Conservation (phyloP, 2,113 vertebrate species). For the Trochalopteron elliotii region DNA sequence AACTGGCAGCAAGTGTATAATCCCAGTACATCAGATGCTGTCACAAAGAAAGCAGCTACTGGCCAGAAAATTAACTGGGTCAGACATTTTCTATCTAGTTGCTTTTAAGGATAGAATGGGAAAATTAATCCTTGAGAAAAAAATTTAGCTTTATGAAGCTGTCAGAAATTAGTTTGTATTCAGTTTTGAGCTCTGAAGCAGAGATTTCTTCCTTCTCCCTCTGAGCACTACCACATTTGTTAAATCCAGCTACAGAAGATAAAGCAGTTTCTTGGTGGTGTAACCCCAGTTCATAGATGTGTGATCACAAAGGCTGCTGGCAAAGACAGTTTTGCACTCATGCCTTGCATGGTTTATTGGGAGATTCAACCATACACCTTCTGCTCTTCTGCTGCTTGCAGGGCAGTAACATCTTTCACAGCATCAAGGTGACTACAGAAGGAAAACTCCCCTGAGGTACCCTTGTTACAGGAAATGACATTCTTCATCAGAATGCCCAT, state of each 20-base stretch:
- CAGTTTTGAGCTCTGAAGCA: not conserved
- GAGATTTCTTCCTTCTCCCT: not conserved
- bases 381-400: not conserved
- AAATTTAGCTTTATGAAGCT: not conserved
- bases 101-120: not conserved
- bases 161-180: not conserved
- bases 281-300: not conserved
- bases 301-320: not conserved
- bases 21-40: not conserved
- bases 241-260: not conserved
- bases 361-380: not conserved
- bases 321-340: not conserved
- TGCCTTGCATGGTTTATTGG: not conserved
- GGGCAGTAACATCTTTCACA: not conserved
- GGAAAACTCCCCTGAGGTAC: not conserved
- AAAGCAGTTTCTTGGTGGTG: not conserved
- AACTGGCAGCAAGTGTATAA: not conserved
- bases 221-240: not conserved
- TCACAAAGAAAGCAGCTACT: not conserved
- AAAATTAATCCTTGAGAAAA: not conserved
- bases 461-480: not conserved
- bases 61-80: not conserved
- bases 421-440: not conserved
- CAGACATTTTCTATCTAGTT: not conserved
- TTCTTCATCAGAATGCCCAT: not conserved